Evolutionary conservation across 2,113 vertebrate species (phyloP), one percentile per base, ranked within the genome.

Genomic region (Gymnarchus niloticus): DNA sequence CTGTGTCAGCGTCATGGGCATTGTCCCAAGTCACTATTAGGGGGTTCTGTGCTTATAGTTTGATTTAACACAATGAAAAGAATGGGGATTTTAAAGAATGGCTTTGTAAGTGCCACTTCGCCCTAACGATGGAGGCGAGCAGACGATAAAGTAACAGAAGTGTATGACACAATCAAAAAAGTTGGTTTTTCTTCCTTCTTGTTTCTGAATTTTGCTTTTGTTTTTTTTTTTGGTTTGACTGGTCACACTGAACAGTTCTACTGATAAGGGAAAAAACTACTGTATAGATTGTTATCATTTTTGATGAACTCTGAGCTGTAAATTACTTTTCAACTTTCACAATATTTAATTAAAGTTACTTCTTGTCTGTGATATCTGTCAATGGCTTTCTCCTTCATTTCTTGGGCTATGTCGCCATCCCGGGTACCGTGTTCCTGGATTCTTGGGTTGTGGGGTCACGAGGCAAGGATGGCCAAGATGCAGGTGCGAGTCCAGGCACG

Each of bases 261-360:
- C 94, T 94, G 95, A 96, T 46, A 77, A 73, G 86, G 76, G 57
- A 88, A 95, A 95, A 94, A 96, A 96, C 95, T 96, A 98, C 96
- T 98, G 97, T 98, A 98, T 96, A 98, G 95, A 98, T 97, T 98
- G 96, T 97, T 97, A 97, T 97, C 96, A 96, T 97, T 97, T 97
- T 97, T 96, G 96, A 96, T 97, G 96, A 97, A 97, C 95, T 95
- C 94, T 96, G 96, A 98, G 95, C 96, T 98, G 97, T 98, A 99
- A 97, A 94, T 94, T 97, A 97, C 94, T 98, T 98, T 98, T 98
- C 95, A 96, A 98, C 95, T 98, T 97, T 97, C 96, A 99, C 96
- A 95, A 96, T 97, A 97, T 98, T 98, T 96, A 98, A 98, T 97
- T 98, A 98, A 98, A 98, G 96, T 98, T 97, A 96, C 96, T 96